Evolutionary conservation across 2,113 vertebrate species (phyloP).

Genomic region (Pica pica): DNA sequence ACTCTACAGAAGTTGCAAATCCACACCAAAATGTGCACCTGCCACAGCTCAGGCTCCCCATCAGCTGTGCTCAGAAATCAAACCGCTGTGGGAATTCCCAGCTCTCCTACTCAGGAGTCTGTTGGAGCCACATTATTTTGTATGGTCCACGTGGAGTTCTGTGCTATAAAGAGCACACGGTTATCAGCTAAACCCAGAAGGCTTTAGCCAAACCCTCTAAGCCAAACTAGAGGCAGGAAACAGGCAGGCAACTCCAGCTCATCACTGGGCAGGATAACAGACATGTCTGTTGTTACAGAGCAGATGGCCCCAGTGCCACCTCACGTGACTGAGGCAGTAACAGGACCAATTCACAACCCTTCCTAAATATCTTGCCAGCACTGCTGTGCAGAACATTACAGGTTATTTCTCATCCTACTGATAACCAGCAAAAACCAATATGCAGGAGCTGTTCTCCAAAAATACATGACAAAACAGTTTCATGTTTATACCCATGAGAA

Average conservation of each 20-base stretch:
- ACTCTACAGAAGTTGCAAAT: not conserved
- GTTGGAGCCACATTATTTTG: not conserved
- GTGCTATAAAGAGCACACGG: not conserved
- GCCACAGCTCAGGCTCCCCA: not conserved
- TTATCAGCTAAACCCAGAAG: not conserved
- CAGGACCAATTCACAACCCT: not conserved
- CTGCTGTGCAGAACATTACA: not conserved
- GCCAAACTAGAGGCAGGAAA: not conserved
- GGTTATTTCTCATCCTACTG: not conserved
- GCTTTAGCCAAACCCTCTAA: not conserved
- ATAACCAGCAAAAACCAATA: not conserved
- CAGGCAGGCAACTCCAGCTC: not conserved
- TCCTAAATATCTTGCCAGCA: not conserved
- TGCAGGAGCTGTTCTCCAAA: not conserved
- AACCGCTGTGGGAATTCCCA: not conserved
- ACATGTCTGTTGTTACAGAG: not conserved
- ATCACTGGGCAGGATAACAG: not conserved
- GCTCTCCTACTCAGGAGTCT: not conserved
- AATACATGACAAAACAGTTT: accelerated
- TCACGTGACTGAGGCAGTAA: not conserved
- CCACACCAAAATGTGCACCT: not conserved
- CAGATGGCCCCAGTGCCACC: not conserved
- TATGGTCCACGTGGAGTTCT: not conserved
- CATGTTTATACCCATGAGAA: not conserved
- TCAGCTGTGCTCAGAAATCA: not conserved